Conservation (phyloP, 2,113 vertebrate species). For the Lota lota region DNA sequence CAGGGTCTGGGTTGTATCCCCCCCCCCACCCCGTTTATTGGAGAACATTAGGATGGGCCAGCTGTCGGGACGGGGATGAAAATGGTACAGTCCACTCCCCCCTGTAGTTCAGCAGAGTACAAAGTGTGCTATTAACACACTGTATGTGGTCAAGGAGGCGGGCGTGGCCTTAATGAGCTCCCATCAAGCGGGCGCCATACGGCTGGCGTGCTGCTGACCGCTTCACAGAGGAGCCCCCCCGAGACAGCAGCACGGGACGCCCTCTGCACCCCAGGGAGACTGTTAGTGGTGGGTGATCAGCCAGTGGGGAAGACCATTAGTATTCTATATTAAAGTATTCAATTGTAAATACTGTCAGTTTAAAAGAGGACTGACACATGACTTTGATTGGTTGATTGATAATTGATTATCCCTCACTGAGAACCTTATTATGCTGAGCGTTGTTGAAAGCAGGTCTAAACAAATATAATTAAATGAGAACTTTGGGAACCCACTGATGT, state of each 20-base stretch:
- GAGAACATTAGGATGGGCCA: slow-evolving; percentile 39
- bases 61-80: slow-evolving; percentile 32
- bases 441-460: background rate
- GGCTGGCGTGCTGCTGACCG: slow-evolving; percentile 18
- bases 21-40: background rate
- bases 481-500: background rate
- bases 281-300: slow-evolving; percentile 20
- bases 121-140: slow-evolving; percentile 33
- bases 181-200: slow-evolving; percentile 10
- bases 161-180: slow-evolving; percentile 13
- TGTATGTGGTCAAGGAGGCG: slow-evolving; percentile 20
- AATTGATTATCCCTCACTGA: too few relatives aligned
- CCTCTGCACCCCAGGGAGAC: slow-evolving; percentile 10
- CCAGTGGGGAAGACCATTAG: background rate
- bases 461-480: background rate
- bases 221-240: slow-evolving; percentile 23
- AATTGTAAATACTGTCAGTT: background rate
- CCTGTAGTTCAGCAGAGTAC: slow-evolving; percentile 21
- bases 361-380: background rate
- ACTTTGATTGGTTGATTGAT: too few relatives aligned
- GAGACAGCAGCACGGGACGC: too few relatives aligned
- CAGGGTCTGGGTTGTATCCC: background rate
- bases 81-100: slow-evolving; percentile 20
- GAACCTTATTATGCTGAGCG: too few relatives aligned
- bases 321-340: too few relatives aligned